Evolutionary conservation across 2,797 vertebrate genomes (phyloP).

Genomic region (Poliocrania exsul): DNA sequence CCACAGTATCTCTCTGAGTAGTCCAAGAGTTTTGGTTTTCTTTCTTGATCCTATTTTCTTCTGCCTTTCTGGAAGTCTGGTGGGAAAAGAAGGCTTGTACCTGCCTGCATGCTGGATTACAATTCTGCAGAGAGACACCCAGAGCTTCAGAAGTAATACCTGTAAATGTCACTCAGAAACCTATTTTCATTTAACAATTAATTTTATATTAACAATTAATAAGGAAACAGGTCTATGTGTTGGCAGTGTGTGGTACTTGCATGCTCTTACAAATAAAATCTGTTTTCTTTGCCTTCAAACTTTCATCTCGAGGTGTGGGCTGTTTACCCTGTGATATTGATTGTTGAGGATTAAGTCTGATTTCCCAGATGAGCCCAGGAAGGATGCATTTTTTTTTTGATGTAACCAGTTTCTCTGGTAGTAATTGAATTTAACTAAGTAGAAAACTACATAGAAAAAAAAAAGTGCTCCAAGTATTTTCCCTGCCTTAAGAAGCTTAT

Average conservation of each 20-base stretch:
- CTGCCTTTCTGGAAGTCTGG: not conserved
- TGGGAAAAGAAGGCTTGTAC: not conserved
- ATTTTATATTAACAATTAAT: not conserved
- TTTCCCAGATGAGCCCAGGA: not conserved
- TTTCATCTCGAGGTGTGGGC: not conserved
- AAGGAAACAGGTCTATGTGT: not conserved
- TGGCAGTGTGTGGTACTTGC: accelerated
- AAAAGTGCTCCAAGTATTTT: not conserved
- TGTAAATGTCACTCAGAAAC: not conserved
- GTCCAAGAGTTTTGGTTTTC: accelerated
- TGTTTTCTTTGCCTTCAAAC: not conserved
- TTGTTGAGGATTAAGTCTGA: not conserved
- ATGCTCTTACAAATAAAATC: not conserved
- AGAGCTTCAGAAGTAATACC: not conserved
- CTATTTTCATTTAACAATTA: not conserved
- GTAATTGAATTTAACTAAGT: not conserved
- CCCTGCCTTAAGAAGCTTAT: not conserved
- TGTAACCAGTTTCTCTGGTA: not conserved
- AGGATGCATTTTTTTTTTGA: not conserved
- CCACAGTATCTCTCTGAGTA: accelerated
- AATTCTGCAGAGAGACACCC: not conserved
- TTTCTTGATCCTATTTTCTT: not conserved
- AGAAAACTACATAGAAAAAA: not conserved
- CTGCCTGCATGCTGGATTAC: not conserved
- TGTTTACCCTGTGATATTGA: not conserved